Base-by-base conservation (phyloP, 2,797 vertebrate genomes). In the Diplodus sargus region DNA sequence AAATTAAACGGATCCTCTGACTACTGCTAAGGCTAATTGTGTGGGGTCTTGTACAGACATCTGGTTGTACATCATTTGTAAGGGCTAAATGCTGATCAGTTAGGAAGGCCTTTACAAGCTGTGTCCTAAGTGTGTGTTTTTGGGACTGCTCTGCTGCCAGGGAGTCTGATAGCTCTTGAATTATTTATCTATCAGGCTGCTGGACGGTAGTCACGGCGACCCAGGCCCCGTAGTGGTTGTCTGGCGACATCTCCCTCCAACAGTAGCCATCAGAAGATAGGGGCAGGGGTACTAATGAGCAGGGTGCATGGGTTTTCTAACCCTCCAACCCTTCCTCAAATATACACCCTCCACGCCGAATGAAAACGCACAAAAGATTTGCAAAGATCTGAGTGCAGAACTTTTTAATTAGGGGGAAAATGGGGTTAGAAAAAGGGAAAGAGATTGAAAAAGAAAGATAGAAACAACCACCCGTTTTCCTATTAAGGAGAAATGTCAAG, bases 401-500 rank as follows among this genome's bases (percentile, higher is more conserved):
- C 91, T 95, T 96, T 95, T 95, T 95, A 95, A 95, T 95, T 95
- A 95, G 91, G 89, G 89, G 81, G 88, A 90, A 91, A 89, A 85
- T 59, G 82, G 86, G 87, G 83, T 91, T 92, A 83, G 77, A 84
- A 76, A 89, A 86, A 86, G 77, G 34, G 34, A 86, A 87, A 89
- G 86, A 88, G 90, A 90, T 90, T 86, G 84, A 87, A 88, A 87
- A 61, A 70, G 88, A 90, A 87, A 89, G 92, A 93, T 90, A 91
- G 93, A 94, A 95, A 95, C 91, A 94, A 94, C 81, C 90, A 93
- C 80, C 90, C 89, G 79, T 91, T 95, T 96, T 95, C 94, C 94
- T 95, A 96, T 96, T 96, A 96, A 94, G 94, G 90, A 92, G 90
- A 95, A 95, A 96, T 95, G 95, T 96, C 95, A 96, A 95, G 94